Evolutionary conservation across 2,888 invertebrate species (phyloP).

Genomic region (Polia nebulosa): DNA sequence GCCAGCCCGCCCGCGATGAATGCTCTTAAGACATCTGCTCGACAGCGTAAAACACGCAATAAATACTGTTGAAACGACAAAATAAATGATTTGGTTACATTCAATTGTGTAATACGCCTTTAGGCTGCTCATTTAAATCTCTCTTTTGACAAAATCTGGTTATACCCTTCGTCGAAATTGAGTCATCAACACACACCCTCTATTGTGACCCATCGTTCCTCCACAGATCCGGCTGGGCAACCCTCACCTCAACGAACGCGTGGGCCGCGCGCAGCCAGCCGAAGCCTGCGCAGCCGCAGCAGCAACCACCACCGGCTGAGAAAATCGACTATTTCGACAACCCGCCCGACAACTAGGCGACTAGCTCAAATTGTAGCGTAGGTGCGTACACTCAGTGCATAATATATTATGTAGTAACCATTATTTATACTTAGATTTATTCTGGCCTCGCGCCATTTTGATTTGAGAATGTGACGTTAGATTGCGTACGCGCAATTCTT

Average conservation of each 20-base stretch:
- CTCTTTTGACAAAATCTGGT: too few species aligned
- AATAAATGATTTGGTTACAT: too few species aligned
- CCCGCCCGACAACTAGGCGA: slow-evolving; percentile 83
- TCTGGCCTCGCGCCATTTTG: slow-evolving; percentile 31
- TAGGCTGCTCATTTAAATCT: too few species aligned
- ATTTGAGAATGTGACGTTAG: not conserved
- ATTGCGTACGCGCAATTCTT: slow-evolving; percentile 12
- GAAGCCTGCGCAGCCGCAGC: slow-evolving; percentile 57
- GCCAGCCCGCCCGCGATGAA: too few species aligned
- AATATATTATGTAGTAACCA: slow-evolving; percentile 21
- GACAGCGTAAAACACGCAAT: too few species aligned
- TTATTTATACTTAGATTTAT: slow-evolving; percentile 43
- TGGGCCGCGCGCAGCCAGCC: slow-evolving; percentile 84
- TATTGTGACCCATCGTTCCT: not conserved
- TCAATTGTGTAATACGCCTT: too few species aligned
- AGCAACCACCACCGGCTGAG: slow-evolving; percentile 59
- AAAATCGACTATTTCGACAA: slow-evolving; percentile 90
- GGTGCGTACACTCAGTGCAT: slow-evolving; percentile 66
- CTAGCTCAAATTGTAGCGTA: slow-evolving; percentile 67
- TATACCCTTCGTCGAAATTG: not conserved
- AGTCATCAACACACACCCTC: too few species aligned
- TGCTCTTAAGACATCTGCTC: too few species aligned
- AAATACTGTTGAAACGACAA: too few species aligned
- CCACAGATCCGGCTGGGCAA: slow-evolving; percentile 82
- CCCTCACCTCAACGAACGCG: slow-evolving; percentile 85